phyloP scores from a whole-genome alignment of 2,113 vertebrate genomes.

The Hymenochirus boettgeri region DNA sequence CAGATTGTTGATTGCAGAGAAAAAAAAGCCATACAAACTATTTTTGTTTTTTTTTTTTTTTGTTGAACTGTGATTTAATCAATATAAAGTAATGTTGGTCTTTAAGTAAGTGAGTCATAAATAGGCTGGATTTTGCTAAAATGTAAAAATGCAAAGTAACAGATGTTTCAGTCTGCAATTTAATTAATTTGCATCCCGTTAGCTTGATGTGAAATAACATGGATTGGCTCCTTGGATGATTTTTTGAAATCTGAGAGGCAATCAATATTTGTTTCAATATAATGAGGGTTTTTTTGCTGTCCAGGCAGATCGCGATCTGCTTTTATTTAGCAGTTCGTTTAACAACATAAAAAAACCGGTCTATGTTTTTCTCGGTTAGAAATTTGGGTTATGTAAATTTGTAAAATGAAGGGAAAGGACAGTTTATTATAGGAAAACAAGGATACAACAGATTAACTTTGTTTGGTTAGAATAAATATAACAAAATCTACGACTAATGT shows the following conservation, averaged over 20 bases:
- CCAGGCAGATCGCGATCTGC: background rate
- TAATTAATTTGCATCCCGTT: conserved; percentile 30
- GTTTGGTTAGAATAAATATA: too few species aligned
- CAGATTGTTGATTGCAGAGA: background rate
- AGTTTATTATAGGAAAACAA: too few species aligned
- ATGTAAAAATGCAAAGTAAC: conserved; percentile 39
- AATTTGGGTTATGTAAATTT: too few species aligned
- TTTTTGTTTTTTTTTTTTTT: background rate
- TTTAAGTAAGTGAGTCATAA: conserved; percentile 34
- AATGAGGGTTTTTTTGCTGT: background rate
- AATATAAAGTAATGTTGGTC: conserved; percentile 4
- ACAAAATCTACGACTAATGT: too few species aligned
- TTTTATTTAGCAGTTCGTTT: too few species aligned
- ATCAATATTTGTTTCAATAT: background rate
- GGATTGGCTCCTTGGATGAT: conserved; percentile 16
- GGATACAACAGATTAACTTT: too few species aligned
- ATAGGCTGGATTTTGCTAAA: conserved; percentile 21
- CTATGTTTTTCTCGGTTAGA: too few species aligned
- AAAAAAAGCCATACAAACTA: background rate
- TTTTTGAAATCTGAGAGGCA: background rate
- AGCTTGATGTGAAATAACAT: conserved; percentile 16
- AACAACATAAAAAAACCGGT: too few species aligned
- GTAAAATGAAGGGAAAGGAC: too few species aligned
- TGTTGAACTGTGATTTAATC: conserved; percentile 12
- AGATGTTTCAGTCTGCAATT: conserved; percentile 33